These are phyloP conservation scores for Sakesphorus luctuosus DNA, from an alignment of 2,113 vertebrate genomes.

Conservation along the genomic window DNA sequence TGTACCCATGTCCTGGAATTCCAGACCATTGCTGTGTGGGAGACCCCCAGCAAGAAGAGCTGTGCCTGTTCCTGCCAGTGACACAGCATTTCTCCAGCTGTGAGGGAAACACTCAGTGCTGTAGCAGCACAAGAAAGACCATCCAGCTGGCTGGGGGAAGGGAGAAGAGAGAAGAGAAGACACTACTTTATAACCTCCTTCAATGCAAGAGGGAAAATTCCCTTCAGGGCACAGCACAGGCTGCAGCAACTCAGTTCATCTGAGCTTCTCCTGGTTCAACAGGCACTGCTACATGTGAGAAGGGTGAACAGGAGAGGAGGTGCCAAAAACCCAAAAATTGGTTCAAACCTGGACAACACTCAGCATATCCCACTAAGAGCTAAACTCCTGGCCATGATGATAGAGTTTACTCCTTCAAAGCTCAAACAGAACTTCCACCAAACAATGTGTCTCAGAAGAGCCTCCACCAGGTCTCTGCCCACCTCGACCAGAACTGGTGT, in stretches of 20 bases:
- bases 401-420: not conserved
- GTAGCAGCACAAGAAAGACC: not conserved
- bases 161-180: not conserved
- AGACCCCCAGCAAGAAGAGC: fast-evolving
- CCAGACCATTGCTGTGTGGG: not conserved
- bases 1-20: not conserved
- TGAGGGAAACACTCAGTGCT: not conserved
- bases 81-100: conserved; percentile 61
- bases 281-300: not conserved
- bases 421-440: not conserved
- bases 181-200: not conserved
- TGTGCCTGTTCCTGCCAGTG: not conserved
- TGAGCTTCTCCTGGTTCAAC: not conserved
- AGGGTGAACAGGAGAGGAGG: not conserved
- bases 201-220: not conserved
- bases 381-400: not conserved
- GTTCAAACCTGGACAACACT: not conserved
- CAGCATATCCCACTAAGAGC: not conserved
- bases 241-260: not conserved
- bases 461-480: not conserved
- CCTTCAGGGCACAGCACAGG: not conserved
- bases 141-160: conserved; percentile 45
- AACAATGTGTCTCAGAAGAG: not conserved
- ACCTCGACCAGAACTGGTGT: not conserved
- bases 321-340: not conserved